Evolutionary conservation across 2,113 vertebrate genomes (phyloP).

Genomic region (Nansenia antarctica): DNA sequence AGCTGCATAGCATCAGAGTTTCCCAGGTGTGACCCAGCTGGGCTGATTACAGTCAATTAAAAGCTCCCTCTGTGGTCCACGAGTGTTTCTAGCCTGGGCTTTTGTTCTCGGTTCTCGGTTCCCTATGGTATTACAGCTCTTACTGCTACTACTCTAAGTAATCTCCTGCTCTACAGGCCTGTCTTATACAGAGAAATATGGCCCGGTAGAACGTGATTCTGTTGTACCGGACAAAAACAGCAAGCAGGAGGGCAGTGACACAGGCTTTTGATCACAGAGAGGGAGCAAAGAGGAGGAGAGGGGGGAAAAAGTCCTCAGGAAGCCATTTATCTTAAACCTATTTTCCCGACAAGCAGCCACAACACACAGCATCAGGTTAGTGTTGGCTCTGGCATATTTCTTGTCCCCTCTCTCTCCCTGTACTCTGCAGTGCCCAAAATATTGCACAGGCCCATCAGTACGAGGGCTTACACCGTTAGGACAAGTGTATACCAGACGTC

Average conservation of each 20-base stretch:
- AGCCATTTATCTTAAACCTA: slow-evolving; percentile 1
- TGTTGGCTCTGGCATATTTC: not conserved
- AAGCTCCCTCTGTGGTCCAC: slow-evolving; percentile 46
- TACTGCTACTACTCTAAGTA: no score
- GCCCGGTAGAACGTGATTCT: not conserved
- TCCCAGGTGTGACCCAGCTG: not conserved
- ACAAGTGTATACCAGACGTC: not conserved
- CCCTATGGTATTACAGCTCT: slow-evolving; percentile 55
- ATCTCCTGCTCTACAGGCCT: slow-evolving; percentile 43
- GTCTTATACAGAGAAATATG: slow-evolving; percentile 25
- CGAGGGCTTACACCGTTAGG: slow-evolving; percentile 4
- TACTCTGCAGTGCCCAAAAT: slow-evolving; percentile 5
- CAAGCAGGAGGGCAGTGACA: slow-evolving; percentile 8
- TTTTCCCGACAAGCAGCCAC: not conserved
- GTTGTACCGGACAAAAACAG: slow-evolving; percentile 7
- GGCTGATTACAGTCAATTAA: slow-evolving; percentile 61
- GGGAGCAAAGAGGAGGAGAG: not conserved
- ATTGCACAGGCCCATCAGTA: not conserved
- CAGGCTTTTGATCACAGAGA: not conserved
- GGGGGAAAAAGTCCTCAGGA: not conserved
- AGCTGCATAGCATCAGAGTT: not conserved
- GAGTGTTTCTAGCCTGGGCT: slow-evolving; percentile 30
- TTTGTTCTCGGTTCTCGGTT: no score
- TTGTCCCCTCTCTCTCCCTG: not conserved
- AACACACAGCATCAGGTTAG: slow-evolving; percentile 9